Evolutionary conservation across 2,888 invertebrate species (phyloP), one percentile per base, ranked within the genome.

Genomic region (Nemoura dubitans): DNA sequence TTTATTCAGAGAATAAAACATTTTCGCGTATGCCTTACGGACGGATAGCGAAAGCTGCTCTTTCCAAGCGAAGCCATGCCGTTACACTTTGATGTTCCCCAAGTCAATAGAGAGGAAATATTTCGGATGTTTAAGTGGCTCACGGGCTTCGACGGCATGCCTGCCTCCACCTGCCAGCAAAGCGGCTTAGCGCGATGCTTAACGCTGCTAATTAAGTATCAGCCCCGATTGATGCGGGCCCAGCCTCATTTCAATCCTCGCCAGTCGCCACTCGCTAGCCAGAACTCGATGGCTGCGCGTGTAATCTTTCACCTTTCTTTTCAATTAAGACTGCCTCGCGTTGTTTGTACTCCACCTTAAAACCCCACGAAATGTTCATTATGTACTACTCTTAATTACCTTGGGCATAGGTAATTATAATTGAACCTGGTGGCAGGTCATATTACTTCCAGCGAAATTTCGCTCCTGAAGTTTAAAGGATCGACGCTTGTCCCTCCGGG

Each of bases 51-150:
- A 7, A 59, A 59, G 59, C 59, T 59, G 59, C 59, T 59, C 59
- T 59, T 59, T 59, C 59, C 21, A 1, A n/a, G n/a, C n/a, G n/a
- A n/a, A n/a, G 16, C 14, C 2, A 1, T 21, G 59, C 59, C 21
- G 59, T 14, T 59, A 21, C 59, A 59, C 59, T 59, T 59, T 59
- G 59, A 59, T 59, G 59, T 21, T 21, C 14, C 6, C 59, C 59
- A 14, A 59, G 59, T 59, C 59, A 59, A 59, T 59, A 59, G 16
- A 10, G 59, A 36, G 59, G 59, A 59, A 21, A 59, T 59, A 59
- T 59, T 59, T 59, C 59, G 59, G 59, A 59, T 59, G 59, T 59
- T 59, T 59, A 59, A 59, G 59, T 59, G 59, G 59, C 59, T 59
- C 59, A 21, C 36, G 36, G 36, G 36, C 36, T 10, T n/a, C n/a